phyloP scores from a whole-genome alignment of 1,140 invertebrate genomes.

The Drosophila ohnishii region DNA sequence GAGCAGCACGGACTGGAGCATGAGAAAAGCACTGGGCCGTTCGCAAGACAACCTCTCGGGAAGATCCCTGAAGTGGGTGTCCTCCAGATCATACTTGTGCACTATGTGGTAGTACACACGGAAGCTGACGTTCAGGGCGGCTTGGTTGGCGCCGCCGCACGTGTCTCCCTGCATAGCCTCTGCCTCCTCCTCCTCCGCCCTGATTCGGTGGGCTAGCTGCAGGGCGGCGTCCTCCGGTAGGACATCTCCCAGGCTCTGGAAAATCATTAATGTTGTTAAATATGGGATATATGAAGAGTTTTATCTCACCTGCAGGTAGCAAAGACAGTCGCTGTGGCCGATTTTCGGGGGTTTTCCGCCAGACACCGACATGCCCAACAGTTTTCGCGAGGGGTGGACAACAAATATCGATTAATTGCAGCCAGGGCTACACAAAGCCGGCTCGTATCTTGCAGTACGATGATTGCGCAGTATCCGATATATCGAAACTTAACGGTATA shows the following conservation, averaged over 20 bases:
- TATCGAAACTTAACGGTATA: background rate
- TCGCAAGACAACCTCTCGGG: slow-evolving; percentile 22
- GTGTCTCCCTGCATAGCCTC: slow-evolving; percentile 29
- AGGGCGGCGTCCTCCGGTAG: slow-evolving; percentile 51
- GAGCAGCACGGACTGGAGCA: slow-evolving; percentile 62
- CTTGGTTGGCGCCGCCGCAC: slow-evolving; percentile 53
- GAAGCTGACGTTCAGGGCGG: slow-evolving; percentile 63
- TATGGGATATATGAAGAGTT: fast-evolving
- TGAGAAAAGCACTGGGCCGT: slow-evolving; percentile 47
- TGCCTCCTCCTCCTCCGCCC: slow-evolving; percentile 39
- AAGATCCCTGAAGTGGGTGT: slow-evolving; percentile 51
- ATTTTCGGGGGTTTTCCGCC: slow-evolving; percentile 24
- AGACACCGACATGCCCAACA: slow-evolving; percentile 32
- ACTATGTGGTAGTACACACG: slow-evolving; percentile 69
- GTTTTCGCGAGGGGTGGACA: slow-evolving; percentile 11
- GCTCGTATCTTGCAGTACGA: background rate
- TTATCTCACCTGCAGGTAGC: slow-evolving; percentile 49
- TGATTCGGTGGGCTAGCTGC: slow-evolving; percentile 51
- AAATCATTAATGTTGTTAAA: background rate
- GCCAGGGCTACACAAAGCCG: slow-evolving; percentile 5
- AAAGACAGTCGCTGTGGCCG: slow-evolving; percentile 46
- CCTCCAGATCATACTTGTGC: slow-evolving; percentile 57
- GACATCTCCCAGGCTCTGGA: slow-evolving; percentile 56
- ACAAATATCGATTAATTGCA: background rate
- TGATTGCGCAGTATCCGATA: background rate